A percentile compares a stretch with the other conserved stretches of the same genome.
Conservation (phyloP, 2,888 invertebrate species). For the Agrilus biguttatus region DNA sequence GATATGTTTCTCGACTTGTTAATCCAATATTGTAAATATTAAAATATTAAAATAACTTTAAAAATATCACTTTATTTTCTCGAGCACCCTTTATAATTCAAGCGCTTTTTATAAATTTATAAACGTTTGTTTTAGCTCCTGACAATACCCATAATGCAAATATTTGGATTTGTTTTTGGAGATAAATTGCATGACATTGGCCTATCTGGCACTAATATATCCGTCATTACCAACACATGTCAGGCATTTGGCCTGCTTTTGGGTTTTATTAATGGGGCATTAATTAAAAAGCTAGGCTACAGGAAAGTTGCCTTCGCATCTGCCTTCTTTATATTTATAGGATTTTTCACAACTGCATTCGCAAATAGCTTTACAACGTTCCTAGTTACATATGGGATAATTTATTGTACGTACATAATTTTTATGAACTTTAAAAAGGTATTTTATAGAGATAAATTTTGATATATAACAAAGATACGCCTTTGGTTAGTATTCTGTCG, state of each 20-base stretch:
- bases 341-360: constrained; percentile 38
- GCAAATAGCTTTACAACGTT: constrained; percentile 38
- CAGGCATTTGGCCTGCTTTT: constrained; percentile 47
- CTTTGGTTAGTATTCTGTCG: too few species aligned
- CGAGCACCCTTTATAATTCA: too few species aligned
- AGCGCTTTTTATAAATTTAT: too few species aligned
- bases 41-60: too few species aligned
- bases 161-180: constrained; percentile 46
- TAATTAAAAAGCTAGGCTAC: constrained; percentile 34
- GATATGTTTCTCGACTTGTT: too few species aligned
- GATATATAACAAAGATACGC: too few species aligned
- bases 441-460: too few species aligned
- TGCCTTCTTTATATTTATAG: constrained; percentile 34
- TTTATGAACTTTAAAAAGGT: too few species aligned
- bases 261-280: constrained; percentile 44
- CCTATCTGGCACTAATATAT: constrained; percentile 39
- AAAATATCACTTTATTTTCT: too few species aligned
- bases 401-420: constrained; percentile 34
- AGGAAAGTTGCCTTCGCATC: constrained; percentile 43
- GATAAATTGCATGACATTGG: constrained; percentile 37
- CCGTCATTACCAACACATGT: constrained; percentile 44
- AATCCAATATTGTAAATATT: too few species aligned
- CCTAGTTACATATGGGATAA: constrained; percentile 44
- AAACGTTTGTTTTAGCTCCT: too few species aligned
- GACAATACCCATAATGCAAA: constrained; percentile 39